phyloP scores from a whole-genome alignment of 1,140 invertebrate genomes.

The Dinothrombium tinctorium region DNA sequence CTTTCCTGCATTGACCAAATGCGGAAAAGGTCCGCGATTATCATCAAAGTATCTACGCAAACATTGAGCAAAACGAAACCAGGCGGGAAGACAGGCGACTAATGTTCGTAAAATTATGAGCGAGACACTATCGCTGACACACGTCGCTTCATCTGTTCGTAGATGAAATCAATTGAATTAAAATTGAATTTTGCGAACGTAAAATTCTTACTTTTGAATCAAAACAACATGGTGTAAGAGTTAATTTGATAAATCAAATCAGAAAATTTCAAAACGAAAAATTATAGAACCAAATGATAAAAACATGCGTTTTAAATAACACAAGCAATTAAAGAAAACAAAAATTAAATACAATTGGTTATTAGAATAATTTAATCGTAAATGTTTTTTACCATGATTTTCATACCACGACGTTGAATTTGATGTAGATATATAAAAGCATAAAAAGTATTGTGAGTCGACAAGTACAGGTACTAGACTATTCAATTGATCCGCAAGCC shows the following conservation, averaged over 20 bases:
- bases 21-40: constrained; percentile 26
- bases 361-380: background rate
- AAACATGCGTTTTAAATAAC: too few species aligned
- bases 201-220: too few species aligned
- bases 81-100: constrained; percentile 74
- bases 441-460: constrained; percentile 77
- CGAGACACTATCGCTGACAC: constrained; percentile 16
- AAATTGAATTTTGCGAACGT: too few species aligned
- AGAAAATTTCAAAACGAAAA: background rate
- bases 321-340: too few species aligned
- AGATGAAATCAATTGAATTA: too few species aligned
- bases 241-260: background rate
- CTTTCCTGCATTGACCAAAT: constrained; percentile 79
- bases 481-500: constrained; percentile 96
- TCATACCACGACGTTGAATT: constrained; percentile 5
- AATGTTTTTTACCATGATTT: background rate
- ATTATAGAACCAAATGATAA: background rate
- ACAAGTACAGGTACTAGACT: constrained; percentile 65
- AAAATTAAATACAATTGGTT: background rate
- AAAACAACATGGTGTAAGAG: background rate
- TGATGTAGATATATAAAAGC: constrained; percentile 25
- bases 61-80: constrained; percentile 94
- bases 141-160: constrained; percentile 19
- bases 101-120: constrained; percentile 35
- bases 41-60: constrained; percentile 57